Base-by-base conservation (phyloP, 2,797 vertebrate species). In the Threskiornis aethiopicus region DNA sequence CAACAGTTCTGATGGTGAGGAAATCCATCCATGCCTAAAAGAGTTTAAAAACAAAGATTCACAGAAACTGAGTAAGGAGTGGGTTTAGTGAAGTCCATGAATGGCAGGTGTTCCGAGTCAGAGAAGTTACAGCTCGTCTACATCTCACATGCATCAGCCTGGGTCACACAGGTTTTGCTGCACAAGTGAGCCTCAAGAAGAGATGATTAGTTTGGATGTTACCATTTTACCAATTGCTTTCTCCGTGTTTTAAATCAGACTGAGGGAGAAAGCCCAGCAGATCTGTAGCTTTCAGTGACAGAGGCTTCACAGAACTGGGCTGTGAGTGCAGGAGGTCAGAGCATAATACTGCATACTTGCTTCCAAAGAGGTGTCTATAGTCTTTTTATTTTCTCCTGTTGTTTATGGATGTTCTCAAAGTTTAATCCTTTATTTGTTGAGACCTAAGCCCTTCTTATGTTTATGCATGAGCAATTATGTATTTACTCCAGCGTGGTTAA, bases 391-490 rank as follows among this genome's bases (percentile, higher is more conserved):
- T 83, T n/a, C 59, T 84, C 41, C 51, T 33, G 0, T 59, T 87
- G 26, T 81, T 77, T 70, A 42, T 72, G 42, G 29, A 37, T 65
- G 35, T 69, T 92, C 42, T 65, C 81, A 41, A 41, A 54, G 26
- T 58, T 88, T 67, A 75, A 64, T 89, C 21, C 54, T 86, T 70
- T 75, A 61, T 84, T 94, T 87, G 25, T 9, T 19, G 42, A 89
- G 64, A 37, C 46, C 65, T 91, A 22, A 76, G 11, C 18, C 3
- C 21, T n/a, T 59, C 33, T 66, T 25, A 69, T 90, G 41, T 75
- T 93, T 96, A 90, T 96, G 22, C 86, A 93, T 93, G 87, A 93
- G 84, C 67, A 94, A 71, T 89, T 93, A 75, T 65, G 81, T 84
- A 2, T 96, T 95, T 95, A 54, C 35, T 87, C 65, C 80, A 92